phyloP scores from a whole-genome alignment of 2,113 vertebrate species.

The Acanthisitta chloris region DNA sequence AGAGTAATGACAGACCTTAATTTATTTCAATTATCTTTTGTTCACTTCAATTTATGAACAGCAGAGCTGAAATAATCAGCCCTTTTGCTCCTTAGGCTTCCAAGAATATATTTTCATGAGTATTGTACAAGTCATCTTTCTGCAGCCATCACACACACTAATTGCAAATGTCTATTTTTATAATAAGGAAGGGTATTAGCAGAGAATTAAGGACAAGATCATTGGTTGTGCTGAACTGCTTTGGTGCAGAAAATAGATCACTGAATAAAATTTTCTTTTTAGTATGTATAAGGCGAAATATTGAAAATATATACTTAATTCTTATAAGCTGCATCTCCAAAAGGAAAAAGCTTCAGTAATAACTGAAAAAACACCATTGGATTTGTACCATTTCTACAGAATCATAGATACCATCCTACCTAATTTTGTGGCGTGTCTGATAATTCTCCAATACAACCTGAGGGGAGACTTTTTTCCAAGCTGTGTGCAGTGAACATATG shows the following conservation, averaged over 20 bases:
- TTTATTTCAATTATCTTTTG: constrained; percentile 53
- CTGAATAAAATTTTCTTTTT: neutral
- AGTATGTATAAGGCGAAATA: neutral
- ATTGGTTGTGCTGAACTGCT: neutral
- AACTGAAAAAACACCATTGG: neutral
- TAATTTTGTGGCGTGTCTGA: neutral
- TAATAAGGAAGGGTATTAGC: neutral
- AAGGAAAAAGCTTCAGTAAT: neutral
- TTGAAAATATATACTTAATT: neutral
- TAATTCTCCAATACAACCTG: neutral
- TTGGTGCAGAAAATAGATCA: neutral
- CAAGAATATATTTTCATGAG: neutral
- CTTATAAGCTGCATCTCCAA: neutral
- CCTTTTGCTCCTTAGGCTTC: neutral
- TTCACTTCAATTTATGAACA: constrained; percentile 6
- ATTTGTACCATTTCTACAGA: neutral
- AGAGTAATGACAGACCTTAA: constrained; percentile 27
- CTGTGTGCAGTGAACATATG: neutral
- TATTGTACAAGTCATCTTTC: neutral
- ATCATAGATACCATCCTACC: neutral
- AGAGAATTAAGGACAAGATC: neutral
- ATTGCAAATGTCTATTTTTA: constrained; percentile 10
- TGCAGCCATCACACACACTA: neutral
- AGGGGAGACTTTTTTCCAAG: neutral
- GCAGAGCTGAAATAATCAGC: constrained; percentile 27